A percentile compares a stretch with the other conserved stretches of the same genome.
These are phyloP conservation scores for Octodon degus DNA, from an alignment of 2,113 vertebrate species.

Conservation along the genomic window DNA sequence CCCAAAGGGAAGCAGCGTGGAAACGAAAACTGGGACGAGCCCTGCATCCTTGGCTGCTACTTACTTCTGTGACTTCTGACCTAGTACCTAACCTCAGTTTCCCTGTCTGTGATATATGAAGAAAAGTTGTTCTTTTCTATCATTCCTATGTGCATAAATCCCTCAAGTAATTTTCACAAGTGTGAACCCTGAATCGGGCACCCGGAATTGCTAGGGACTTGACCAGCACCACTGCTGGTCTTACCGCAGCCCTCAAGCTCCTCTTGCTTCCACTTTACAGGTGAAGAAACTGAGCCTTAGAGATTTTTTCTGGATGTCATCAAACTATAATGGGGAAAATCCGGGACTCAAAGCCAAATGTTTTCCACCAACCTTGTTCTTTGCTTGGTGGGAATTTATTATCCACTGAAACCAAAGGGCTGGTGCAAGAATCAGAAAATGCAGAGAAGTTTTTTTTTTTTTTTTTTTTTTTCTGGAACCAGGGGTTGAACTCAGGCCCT, in stretches of 20 bases:
- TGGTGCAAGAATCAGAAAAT: neutral
- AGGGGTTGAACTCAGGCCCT: no score
- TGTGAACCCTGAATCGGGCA: neutral
- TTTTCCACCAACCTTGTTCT: neutral
- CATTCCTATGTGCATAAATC: neutral
- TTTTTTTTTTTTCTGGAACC: no score
- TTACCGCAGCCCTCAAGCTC: neutral
- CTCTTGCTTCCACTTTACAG: neutral
- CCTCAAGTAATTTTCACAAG: neutral
- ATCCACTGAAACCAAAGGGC: neutral
- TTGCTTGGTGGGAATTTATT: neutral
- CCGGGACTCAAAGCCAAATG: neutral
- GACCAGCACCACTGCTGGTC: neutral
- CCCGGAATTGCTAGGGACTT: neutral
- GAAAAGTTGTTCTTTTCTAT: neutral
- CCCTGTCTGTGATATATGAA: neutral
- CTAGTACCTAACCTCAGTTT: neutral
- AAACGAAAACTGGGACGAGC: neutral
- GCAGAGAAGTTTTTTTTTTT: neutral
- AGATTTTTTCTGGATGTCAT: neutral
- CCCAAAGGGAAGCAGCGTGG: neutral
- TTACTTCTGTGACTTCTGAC: neutral
- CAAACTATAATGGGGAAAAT: neutral
- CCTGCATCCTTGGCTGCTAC: neutral
- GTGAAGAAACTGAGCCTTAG: neutral